Evolutionary conservation across 2,888 invertebrate genomes (phyloP), one percentile per base, ranked within the genome.

Genomic region (Camponotus fellah): DNA sequence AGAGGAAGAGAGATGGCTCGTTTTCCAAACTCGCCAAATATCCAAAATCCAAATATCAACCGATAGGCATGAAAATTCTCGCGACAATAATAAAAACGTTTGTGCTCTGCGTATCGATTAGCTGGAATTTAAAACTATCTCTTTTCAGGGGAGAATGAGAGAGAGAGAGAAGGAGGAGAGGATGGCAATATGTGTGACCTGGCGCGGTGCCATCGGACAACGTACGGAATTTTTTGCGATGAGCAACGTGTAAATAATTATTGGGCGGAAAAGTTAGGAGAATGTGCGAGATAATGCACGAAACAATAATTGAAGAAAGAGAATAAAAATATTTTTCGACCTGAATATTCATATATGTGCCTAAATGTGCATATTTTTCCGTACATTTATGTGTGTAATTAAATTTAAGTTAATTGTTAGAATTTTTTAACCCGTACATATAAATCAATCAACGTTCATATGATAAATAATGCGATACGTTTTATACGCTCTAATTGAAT

Each of bases 141-240:
- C 26, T 2, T 2, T 5, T 68, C 62, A 60, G 21, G n/a, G 69
- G 14, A 12, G 6, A 60, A 12, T n/a, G 32, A 32, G 62, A 34
- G 62, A 17, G 62, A 37, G 40, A 40, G 66, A 21, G 26, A 66
- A 8, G 26, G 53, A 26, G 37, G 21, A 32, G 43, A 17, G 43
- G 26, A 3, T 10, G 17, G 68, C 32, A 32, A 46, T 56, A 21
- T 68, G 46, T 68, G 46, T 60, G 79, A 80, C 71, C 60, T 80
- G 79, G 79, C 79, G 12, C 60, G 37, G 26, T 60, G 79, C 79
- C 79, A 80, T 49, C 46, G 43, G 79, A 69, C 71, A 79, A 69
- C 79, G 46, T 32, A 71, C 26, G 34, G 46, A 49, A 71, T 71
- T 71, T 80, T 80, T 71, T 80, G 71, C 46, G 12, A 46, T n/a